A percentile compares a stretch with the other conserved stretches of the same genome.
Evolutionary conservation across 2,113 vertebrate species (phyloP).

Genomic region (Cyanistes caeruleus): DNA sequence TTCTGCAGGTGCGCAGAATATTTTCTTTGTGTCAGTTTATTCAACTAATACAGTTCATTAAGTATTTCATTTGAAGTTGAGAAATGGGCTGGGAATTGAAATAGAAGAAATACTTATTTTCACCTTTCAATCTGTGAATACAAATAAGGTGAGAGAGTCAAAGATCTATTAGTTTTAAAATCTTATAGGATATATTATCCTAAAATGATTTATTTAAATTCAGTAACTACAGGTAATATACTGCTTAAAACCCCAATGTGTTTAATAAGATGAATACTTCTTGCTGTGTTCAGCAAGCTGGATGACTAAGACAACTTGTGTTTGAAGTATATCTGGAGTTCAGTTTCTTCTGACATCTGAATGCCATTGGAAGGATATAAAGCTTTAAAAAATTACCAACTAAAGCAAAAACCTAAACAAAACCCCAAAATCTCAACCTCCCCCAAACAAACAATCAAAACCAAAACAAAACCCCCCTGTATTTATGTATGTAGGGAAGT

Average conservation of each 20-base stretch:
- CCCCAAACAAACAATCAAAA: background rate
- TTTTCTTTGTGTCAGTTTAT: slow-evolving; percentile 59
- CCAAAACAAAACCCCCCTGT: background rate
- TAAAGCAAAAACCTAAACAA: background rate
- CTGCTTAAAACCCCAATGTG: background rate
- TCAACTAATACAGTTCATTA: slow-evolving; percentile 44
- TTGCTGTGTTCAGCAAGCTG: background rate
- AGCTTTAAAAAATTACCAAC: background rate
- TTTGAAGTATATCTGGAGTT: background rate
- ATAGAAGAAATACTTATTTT: slow-evolving; percentile 52
- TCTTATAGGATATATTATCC: slow-evolving; percentile 40
- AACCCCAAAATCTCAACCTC: too few relatives aligned
- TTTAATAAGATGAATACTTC: background rate
- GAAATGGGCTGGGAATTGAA: slow-evolving; percentile 58
- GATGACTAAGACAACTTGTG: background rate
- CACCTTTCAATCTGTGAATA: slow-evolving; percentile 50
- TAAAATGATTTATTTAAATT: slow-evolving; percentile 54
- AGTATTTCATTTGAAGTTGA: slow-evolving; percentile 55
- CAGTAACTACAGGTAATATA: slow-evolving; percentile 30
- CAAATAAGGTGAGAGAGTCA: slow-evolving; percentile 10
- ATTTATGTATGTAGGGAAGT: background rate
- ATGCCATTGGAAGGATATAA: background rate
- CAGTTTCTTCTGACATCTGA: background rate
- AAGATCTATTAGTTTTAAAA: slow-evolving; percentile 58
- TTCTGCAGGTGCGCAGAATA: slow-evolving; percentile 39